Percentiles rank a stretch among this genome's conserved stretches.
Conservation (phyloP, 2,797 vertebrate species). For the Sebastes oblongus region DNA sequence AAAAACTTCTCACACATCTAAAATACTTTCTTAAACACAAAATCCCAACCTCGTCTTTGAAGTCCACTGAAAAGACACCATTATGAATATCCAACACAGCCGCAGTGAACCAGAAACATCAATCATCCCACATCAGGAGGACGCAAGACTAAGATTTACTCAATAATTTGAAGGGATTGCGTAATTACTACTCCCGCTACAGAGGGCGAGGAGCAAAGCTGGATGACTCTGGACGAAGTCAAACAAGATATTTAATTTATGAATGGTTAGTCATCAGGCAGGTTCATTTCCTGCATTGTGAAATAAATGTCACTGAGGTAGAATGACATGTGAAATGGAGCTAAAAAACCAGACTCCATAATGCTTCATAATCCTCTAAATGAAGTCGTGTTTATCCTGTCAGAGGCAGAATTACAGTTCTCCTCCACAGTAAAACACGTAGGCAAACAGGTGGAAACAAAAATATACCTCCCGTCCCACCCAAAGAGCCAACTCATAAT, state of each 20-base stretch:
- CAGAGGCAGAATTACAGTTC: conserved; percentile 47
- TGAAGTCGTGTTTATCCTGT: conserved; percentile 41
- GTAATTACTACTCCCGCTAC: conserved; percentile 2
- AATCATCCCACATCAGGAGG: conserved; percentile 22
- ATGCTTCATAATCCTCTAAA: conserved; percentile 53
- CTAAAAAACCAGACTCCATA: conserved; percentile 32
- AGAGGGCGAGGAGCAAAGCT: neutral
- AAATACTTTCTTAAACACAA: neutral
- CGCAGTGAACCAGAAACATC: conserved; percentile 11
- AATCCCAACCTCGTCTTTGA: neutral
- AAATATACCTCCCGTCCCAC: conserved; percentile 68
- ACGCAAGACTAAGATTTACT: conserved; percentile 34
- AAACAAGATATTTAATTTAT: neutral
- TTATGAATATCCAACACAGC: neutral
- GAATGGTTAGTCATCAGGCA: conserved; percentile 9
- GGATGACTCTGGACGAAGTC: neutral
- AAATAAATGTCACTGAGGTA: conserved; percentile 16
- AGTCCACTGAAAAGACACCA: neutral
- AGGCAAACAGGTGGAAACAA: conserved; percentile 69
- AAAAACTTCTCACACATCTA: neutral
- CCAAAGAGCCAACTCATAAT: conserved; percentile 49
- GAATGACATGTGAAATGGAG: conserved; percentile 22
- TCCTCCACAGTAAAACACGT: conserved; percentile 36
- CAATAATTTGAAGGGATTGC: conserved; percentile 17
- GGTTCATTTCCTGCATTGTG: conserved; percentile 44